Conservation (phyloP, 2,113 vertebrate species). For the Bothrops jararaca region DNA sequence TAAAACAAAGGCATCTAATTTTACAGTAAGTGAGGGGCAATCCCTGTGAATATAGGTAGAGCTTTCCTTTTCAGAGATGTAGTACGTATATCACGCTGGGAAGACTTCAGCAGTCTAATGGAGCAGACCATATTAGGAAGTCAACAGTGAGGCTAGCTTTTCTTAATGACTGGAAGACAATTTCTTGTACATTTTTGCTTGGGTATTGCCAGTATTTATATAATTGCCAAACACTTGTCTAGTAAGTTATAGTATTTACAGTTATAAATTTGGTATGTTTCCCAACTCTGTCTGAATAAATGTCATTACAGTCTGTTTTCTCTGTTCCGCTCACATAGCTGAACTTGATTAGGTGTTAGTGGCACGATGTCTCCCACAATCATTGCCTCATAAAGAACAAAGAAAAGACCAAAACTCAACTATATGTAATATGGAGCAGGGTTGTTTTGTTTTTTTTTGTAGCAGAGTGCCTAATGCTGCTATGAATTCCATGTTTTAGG, state of each 20-base stretch:
- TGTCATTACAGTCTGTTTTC: not conserved
- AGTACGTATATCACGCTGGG: not conserved
- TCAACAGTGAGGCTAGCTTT: not conserved
- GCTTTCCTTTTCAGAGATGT: conserved; percentile 1
- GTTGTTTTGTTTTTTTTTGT: not conserved
- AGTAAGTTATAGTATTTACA: conserved; percentile 30
- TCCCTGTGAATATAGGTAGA: not conserved
- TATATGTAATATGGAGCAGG: not conserved
- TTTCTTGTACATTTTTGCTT: not conserved
- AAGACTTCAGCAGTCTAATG: not conserved
- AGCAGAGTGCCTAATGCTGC: not conserved
- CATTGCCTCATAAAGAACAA: not conserved
- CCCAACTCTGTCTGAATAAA: conserved; percentile 20
- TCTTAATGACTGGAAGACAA: not conserved
- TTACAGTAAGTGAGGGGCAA: not conserved
- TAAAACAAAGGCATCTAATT: not conserved
- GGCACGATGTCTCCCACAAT: not conserved
- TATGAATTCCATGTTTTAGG: not conserved
- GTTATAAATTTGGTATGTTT: conserved; percentile 1
- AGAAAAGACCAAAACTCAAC: not conserved
- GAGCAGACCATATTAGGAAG: conserved; percentile 15
- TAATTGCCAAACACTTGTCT: conserved; percentile 29
- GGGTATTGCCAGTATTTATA: conserved; percentile 21
- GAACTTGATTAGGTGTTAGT: not conserved
- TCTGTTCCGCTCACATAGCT: not conserved